These are phyloP conservation scores for Drosophila sulfurigaster DNA, from an alignment of 1,140 invertebrate species.

Conservation along the genomic window DNA sequence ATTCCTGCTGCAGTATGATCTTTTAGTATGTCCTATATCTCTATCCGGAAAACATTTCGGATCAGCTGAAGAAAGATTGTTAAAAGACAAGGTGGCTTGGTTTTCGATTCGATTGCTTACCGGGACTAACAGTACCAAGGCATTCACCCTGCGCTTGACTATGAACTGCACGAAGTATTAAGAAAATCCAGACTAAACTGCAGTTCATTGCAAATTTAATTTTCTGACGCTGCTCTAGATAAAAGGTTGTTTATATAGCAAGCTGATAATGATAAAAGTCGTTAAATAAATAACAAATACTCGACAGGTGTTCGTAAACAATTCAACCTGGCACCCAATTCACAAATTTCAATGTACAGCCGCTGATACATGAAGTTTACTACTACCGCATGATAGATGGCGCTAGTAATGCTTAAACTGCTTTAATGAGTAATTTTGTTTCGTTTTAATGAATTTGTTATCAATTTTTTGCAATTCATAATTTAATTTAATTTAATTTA, in stretches of 20 bases:
- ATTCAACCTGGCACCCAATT: background rate
- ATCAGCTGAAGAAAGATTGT: background rate
- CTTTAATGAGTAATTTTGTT: too few relatives aligned
- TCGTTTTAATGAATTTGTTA: too few relatives aligned
- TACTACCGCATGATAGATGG: background rate
- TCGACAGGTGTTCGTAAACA: slow-evolving; percentile 10
- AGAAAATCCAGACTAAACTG: background rate
- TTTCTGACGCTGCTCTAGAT: background rate
- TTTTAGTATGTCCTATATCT: background rate
- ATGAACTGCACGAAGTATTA: background rate
- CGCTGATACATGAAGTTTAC: background rate
- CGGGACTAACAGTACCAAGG: background rate
- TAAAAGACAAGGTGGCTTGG: background rate
- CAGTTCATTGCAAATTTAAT: background rate
- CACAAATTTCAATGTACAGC: too few relatives aligned
- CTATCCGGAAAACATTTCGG: background rate
- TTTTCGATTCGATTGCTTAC: background rate
- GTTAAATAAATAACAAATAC: background rate
- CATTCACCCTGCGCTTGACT: background rate
- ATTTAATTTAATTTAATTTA: too few relatives aligned
- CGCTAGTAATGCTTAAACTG: background rate
- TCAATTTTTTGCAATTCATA: too few relatives aligned
- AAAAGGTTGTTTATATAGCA: background rate
- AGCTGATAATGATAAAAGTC: background rate
- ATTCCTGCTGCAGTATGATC: background rate